A percentile compares a stretch with the other conserved stretches of the same genome.
Evolutionary conservation across 2,113 vertebrate genomes (phyloP).

Genomic region (Carassius carassius): DNA sequence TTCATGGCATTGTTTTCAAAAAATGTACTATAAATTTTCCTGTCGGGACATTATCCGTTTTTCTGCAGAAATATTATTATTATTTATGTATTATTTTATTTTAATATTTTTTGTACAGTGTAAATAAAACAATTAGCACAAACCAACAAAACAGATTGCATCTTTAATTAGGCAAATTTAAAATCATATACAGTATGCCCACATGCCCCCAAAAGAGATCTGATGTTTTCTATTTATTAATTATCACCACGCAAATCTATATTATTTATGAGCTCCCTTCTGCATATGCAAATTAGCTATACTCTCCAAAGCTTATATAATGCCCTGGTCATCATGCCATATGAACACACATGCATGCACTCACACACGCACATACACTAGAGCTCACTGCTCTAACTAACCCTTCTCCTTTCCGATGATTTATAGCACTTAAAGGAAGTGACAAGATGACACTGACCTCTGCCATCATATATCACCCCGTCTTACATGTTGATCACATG

Average conservation of each 20-base stretch:
- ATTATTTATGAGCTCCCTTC: conserved; percentile 36
- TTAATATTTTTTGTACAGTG: no score
- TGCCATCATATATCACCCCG: conserved; percentile 56
- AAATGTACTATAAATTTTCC: no score
- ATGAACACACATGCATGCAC: conserved; percentile 1
- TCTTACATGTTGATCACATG: conserved; percentile 32
- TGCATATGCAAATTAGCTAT: conserved; percentile 39
- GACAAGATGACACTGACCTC: conserved; percentile 62
- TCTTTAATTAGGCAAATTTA: conserved; percentile 26
- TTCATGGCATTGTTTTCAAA: no score
- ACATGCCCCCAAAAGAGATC: not conserved
- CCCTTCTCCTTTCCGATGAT: conserved; percentile 56
- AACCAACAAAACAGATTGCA: conserved; percentile 29
- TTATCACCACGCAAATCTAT: conserved; percentile 42
- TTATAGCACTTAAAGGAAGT: conserved; percentile 56
- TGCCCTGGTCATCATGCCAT: not conserved
- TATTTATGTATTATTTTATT: no score
- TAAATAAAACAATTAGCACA: not conserved
- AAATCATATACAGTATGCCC: not conserved
- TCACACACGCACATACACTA: not conserved
- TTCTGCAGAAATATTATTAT: no score
- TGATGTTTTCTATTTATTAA: conserved; percentile 52
- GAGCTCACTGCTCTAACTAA: conserved; percentile 39
- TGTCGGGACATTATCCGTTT: no score
- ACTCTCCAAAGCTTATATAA: conserved; percentile 5